Conservation (phyloP, 2,797 vertebrate species). For the Forpus xanthops region DNA sequence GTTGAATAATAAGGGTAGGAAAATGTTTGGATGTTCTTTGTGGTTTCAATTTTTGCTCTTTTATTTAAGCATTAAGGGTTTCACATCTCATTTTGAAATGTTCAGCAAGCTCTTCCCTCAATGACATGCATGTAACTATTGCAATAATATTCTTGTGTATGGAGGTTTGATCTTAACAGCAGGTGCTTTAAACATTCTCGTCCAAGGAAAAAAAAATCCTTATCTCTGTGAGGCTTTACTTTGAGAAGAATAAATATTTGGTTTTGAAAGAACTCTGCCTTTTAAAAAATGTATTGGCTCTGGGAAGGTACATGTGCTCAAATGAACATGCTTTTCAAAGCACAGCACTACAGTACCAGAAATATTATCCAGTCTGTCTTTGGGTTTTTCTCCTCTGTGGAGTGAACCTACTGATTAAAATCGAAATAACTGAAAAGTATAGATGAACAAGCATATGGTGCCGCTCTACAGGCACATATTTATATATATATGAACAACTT, state of each 20-base stretch:
- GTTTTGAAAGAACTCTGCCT: background rate
- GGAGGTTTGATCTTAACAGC: background rate
- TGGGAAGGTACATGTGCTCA: background rate
- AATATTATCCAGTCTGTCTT: background rate
- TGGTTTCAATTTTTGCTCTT: background rate
- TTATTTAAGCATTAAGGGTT: background rate
- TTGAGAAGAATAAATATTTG: conserved; percentile 20
- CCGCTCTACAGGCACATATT: background rate
- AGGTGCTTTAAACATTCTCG: background rate
- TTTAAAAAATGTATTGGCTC: background rate
- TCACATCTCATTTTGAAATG: background rate
- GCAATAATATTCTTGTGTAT: background rate
- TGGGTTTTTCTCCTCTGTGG: rapidly evolving
- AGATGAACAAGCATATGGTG: background rate
- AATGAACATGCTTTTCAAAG: background rate
- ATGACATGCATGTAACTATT: background rate
- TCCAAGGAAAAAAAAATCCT: background rate
- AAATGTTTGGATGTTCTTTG: background rate
- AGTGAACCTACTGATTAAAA: background rate
- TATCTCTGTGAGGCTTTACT: background rate
- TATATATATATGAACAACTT: background rate
- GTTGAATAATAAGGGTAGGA: background rate
- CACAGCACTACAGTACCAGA: background rate
- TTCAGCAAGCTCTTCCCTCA: background rate
- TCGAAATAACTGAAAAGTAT: background rate